These are phyloP conservation scores for Candoia aspera DNA, from an alignment of 2,113 vertebrate species.

Conservation along the genomic window DNA sequence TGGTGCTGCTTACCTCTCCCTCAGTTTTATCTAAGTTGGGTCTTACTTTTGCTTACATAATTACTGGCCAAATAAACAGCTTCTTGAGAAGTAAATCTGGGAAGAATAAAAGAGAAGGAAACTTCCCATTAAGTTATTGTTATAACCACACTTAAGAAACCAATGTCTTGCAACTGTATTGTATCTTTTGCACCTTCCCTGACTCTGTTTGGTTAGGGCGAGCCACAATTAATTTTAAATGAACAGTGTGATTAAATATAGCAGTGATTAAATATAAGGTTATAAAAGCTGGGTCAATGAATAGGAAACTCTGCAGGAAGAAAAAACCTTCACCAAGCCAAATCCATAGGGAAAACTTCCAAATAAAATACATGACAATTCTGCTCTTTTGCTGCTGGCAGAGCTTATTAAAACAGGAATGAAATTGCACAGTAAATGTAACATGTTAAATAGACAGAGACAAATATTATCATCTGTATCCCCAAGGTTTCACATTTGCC, in stretches of 20 bases:
- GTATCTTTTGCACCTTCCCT: constrained; percentile 1
- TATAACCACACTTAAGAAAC: neutral
- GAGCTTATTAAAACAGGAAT: constrained; percentile 3
- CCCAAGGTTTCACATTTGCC: neutral
- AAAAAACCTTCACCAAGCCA: constrained; percentile 2
- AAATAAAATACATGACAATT: constrained; percentile 16
- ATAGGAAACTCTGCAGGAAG: neutral
- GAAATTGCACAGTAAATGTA: constrained; percentile 16
- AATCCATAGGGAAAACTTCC: neutral
- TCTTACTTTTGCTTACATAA: neutral
- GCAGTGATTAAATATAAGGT: constrained; percentile 42
- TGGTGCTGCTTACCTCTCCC: neutral
- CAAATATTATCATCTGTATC: neutral
- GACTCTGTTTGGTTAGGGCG: neutral
- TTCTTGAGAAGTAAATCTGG: neutral
- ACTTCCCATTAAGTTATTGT: neutral
- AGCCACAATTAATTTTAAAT: constrained; percentile 21
- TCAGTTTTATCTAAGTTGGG: neutral
- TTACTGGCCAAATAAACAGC: neutral
- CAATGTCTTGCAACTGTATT: neutral
- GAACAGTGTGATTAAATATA: constrained; percentile 42
- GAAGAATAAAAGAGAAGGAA: neutral
- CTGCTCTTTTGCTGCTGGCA: constrained; percentile 1
- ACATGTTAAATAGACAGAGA: constrained; percentile 2
- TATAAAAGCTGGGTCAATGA: neutral